phyloP scores from a whole-genome alignment of 2,113 vertebrate genomes.

The human (Homo sapiens) region GRCh38 chr11:17266001-17266500 shows the following conservation, averaged over 20 bases:
- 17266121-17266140: too few relatives aligned
- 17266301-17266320: background rate
- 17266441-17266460: background rate
- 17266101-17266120: too few relatives aligned
- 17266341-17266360: background rate
- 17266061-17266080: too few relatives aligned
- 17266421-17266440: background rate
- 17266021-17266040: too few relatives aligned
- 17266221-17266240: background rate
- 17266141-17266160: too few relatives aligned
- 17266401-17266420: background rate
- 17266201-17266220: background rate
- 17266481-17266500: background rate
- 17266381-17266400: background rate
- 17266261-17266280: background rate
- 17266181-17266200: background rate
- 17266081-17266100: too few relatives aligned
- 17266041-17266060: too few relatives aligned
- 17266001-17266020: too few relatives aligned
- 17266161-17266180: background rate
- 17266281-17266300: background rate
- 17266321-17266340: slow-evolving; percentile 32
- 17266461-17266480: slow-evolving; percentile 18
- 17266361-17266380: background rate
- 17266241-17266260: background rate